These are phyloP conservation scores for Mesodorylaimus sp. DNA, from an alignment of 2,888 invertebrate genomes.

Conservation along the genomic window DNA sequence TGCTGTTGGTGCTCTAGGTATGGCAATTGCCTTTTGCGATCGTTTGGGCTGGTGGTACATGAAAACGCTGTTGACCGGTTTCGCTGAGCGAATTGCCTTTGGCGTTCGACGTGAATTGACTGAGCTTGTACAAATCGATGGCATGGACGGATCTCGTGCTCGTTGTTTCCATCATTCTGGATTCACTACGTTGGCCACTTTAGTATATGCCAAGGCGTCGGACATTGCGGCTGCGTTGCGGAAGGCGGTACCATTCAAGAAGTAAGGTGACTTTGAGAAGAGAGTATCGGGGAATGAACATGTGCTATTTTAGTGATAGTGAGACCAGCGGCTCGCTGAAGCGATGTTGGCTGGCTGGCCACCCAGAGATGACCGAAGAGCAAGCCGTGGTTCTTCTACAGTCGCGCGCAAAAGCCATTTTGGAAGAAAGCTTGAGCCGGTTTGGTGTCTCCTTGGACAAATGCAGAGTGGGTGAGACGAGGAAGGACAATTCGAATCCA, in stretches of 20 bases:
- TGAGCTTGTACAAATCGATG: conserved; percentile 58
- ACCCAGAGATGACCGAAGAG: conserved; percentile 1
- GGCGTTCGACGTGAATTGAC: conserved; percentile 77
- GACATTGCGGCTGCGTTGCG: conserved; percentile 56
- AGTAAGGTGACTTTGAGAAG: conserved; percentile 27
- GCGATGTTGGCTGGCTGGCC: conserved; percentile 3
- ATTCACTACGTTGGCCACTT: conserved; percentile 52
- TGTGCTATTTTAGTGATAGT: not conserved
- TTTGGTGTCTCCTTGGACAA: not conserved
- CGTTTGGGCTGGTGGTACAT: conserved; percentile 79
- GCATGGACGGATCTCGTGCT: conserved; percentile 60
- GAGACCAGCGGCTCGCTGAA: not conserved
- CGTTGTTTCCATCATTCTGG: conserved; percentile 62
- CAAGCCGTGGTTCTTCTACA: conserved; percentile 2
- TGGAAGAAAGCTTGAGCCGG: not conserved
- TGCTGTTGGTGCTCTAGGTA: conserved; percentile 44
- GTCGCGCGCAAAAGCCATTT: not conserved
- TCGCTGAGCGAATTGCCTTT: conserved; percentile 79
- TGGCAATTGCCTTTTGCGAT: conserved; percentile 85
- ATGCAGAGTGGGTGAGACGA: not conserved
- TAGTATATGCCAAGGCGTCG: conserved; percentile 53
- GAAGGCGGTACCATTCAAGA: conserved; percentile 64
- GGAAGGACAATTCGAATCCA: too few relatives aligned
- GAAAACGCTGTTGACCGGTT: conserved; percentile 69
- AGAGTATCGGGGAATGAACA: not conserved